These are phyloP conservation scores for Digitonthophagus gazella DNA, from an alignment of 2,888 invertebrate species.

Conservation along the genomic window DNA sequence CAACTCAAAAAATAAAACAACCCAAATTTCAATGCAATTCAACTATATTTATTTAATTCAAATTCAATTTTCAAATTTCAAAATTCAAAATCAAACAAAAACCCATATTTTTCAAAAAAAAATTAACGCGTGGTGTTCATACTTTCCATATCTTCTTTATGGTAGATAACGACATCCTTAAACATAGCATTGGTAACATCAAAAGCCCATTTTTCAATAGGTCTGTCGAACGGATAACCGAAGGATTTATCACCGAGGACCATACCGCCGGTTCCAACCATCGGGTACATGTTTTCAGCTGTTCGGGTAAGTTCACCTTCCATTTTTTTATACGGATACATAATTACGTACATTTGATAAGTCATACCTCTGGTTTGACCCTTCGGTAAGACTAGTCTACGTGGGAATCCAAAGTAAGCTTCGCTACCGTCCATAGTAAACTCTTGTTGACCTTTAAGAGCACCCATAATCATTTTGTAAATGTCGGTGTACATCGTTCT, in stretches of 20 bases:
- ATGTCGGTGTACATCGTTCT: slow-evolving; percentile 63
- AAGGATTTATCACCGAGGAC: slow-evolving; percentile 59
- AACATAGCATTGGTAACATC: slow-evolving; percentile 65
- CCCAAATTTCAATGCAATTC: too few relatives aligned
- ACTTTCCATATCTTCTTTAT: slow-evolving; percentile 43
- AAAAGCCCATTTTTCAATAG: slow-evolving; percentile 58
- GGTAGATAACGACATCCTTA: slow-evolving; percentile 64
- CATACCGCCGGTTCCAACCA: slow-evolving; percentile 32
- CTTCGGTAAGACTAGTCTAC: slow-evolving; percentile 64
- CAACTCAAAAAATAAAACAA: too few relatives aligned
- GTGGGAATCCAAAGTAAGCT: slow-evolving; percentile 68
- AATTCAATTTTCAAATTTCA: not conserved
- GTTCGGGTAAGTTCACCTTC: not conserved
- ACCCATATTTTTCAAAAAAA: not conserved
- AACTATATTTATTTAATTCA: not conserved
- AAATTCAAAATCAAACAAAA: not conserved
- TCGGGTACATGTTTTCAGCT: slow-evolving; percentile 8
- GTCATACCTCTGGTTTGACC: slow-evolving; percentile 64
- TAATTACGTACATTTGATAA: slow-evolving; percentile 54
- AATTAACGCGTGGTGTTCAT: not conserved
- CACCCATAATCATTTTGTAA: slow-evolving; percentile 60
- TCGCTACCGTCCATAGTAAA: slow-evolving; percentile 57
- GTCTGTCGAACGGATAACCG: slow-evolving; percentile 74
- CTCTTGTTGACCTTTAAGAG: slow-evolving; percentile 54
- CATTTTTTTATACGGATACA: not conserved